phyloP scores from a whole-genome alignment of 2,113 vertebrate species.

The Heteronetta atricapilla region DNA sequence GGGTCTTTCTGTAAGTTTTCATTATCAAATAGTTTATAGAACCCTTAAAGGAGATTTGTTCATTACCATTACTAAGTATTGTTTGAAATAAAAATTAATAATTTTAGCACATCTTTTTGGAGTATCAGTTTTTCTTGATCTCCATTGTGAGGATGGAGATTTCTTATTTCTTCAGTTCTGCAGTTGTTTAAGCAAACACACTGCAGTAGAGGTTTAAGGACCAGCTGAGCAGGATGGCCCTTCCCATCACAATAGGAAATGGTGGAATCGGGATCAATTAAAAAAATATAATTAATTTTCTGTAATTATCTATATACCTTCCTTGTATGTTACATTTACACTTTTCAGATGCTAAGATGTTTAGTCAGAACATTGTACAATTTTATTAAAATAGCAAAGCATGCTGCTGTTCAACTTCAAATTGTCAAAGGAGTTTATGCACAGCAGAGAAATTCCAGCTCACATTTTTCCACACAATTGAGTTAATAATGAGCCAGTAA shows the following conservation, averaged over 20 bases:
- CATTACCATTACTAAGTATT: background rate
- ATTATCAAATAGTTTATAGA: background rate
- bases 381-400: background rate
- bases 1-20: background rate
- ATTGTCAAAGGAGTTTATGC: background rate
- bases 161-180: background rate
- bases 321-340: background rate
- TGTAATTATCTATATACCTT: background rate
- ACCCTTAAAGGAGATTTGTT: background rate
- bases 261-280: background rate
- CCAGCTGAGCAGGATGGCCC: background rate
- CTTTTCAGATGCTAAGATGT: background rate
- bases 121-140: background rate
- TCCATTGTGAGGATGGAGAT: background rate
- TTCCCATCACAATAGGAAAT: background rate
- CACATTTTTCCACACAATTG: background rate
- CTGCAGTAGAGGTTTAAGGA: background rate
- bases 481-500: background rate
- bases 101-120: background rate
- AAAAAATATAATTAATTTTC: background rate
- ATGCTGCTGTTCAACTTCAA: background rate
- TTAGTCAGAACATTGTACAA: background rate
- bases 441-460: background rate
- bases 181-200: background rate
- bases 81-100: background rate